Percentiles rank a stretch among this genome's conserved stretches.
phyloP scores from a whole-genome alignment of 2,888 invertebrate species.

The Mylabris sibirica region DNA sequence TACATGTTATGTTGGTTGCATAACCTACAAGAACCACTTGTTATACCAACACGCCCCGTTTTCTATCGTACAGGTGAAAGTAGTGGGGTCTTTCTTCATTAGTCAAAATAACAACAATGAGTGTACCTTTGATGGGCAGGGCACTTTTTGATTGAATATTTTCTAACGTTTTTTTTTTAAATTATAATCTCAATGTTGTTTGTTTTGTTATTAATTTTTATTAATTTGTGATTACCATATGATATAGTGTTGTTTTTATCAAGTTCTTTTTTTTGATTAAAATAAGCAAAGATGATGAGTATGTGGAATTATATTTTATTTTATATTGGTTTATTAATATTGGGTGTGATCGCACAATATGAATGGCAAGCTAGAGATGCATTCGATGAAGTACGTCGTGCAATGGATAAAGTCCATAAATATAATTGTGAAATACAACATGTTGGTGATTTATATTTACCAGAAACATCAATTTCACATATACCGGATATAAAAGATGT shows the following conservation, averaged over 20 bases:
- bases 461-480: slow-evolving; percentile 87
- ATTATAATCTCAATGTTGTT: neutral
- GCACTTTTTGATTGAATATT: slow-evolving; percentile 24
- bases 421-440: slow-evolving; percentile 93
- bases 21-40: slow-evolving; percentile 36
- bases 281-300: slow-evolving; percentile 1
- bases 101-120: slow-evolving; percentile 27
- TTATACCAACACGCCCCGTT: slow-evolving; percentile 25
- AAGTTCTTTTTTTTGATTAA: neutral
- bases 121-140: slow-evolving; percentile 39
- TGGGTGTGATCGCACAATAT: slow-evolving; percentile 76
- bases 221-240: neutral
- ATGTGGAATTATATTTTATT: slow-evolving; percentile 31
- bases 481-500: slow-evolving; percentile 92
- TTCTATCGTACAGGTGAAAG: slow-evolving; percentile 17
- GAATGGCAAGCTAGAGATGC: slow-evolving; percentile 92
- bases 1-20: slow-evolving; percentile 19
- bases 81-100: slow-evolving; percentile 22
- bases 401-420: slow-evolving; percentile 81
- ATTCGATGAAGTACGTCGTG: slow-evolving; percentile 86
- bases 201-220: neutral
- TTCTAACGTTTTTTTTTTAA: neutral
- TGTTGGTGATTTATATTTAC: slow-evolving; percentile 82
- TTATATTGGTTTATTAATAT: slow-evolving; percentile 37
- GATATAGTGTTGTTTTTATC: slow-evolving; percentile 18